Base-by-base conservation (phyloP, 2,797 vertebrate genomes). In the Peromyscus aztecus region DNA sequence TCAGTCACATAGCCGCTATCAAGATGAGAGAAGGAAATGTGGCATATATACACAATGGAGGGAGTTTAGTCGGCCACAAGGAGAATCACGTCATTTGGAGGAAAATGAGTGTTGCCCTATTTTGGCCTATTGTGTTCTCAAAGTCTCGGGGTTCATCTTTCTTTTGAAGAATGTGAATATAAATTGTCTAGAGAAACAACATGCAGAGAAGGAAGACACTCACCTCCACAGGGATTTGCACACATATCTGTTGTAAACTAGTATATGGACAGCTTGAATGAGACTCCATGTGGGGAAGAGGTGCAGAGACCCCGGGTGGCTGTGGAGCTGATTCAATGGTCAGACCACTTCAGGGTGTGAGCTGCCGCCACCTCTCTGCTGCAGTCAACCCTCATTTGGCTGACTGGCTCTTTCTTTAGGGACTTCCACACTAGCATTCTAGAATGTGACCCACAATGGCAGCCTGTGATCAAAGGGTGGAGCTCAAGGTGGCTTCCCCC, bases 391-490 rank as follows among this genome's bases (percentile, higher is more conserved):
- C 87, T 52, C 37, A 52, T 31, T 52, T 89, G 57, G n/a, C 82
- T 88, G 13, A 75, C 24, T 49, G 86, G 91, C n/a, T 88, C 49
- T 77, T 95, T 91, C 93, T 94, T 61, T 29, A 55, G 89, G 52
- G 61, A 83, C 63, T 88, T 29, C 59, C 29, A 57, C 59, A 9
- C 55, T 40, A 67, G 73, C 46, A 90, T 97, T 98, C 96, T 92
- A 97, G 57, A 97, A 34, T 76, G 37, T 92, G 94, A 97, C 67
- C 71, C 95, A 98, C 84, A 97, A 93, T 96, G 92, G 93, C 73
- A 88, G 40, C 29, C 63, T 65, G 29, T 77, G 90, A 37, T 84
- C 91, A 65, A 65, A 73, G 57, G 65, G 40, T 27, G 63, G 0
- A 83, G 65, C 23, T n/a, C 77, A 49, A 34, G 10, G 34, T 16